phyloP scores from a whole-genome alignment of 1,140 invertebrate genomes.

The Sycophaga agraensis region DNA sequence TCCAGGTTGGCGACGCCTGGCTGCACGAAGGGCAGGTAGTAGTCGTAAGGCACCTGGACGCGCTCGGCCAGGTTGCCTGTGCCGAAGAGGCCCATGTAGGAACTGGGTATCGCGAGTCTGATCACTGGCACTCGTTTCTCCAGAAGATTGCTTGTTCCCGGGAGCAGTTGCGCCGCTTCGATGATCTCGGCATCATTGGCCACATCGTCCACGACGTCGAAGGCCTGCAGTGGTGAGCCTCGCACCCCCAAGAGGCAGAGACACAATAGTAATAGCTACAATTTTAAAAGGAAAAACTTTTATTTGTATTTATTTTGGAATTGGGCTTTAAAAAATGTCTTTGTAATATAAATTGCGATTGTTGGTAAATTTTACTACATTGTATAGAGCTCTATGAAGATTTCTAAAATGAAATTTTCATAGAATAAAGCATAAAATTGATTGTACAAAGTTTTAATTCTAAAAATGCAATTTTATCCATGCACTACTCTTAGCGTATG shows the following conservation, averaged over 20 bases:
- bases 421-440: too few species aligned
- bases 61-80: slow-evolving; percentile 38
- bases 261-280: slow-evolving; percentile 37
- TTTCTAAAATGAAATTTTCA: too few species aligned
- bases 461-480: too few species aligned
- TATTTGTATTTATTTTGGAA: background rate
- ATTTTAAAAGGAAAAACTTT: slow-evolving; percentile 8
- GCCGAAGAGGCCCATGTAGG: slow-evolving; percentile 32
- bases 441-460: too few species aligned
- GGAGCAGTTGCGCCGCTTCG: slow-evolving; percentile 31
- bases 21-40: background rate
- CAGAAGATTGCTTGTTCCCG: slow-evolving; percentile 38
- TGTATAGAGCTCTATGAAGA: too few species aligned
- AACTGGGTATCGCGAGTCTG: slow-evolving; percentile 29
- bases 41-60: slow-evolving; percentile 23
- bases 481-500: too few species aligned
- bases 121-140: slow-evolving; percentile 44
- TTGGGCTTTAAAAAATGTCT: too few species aligned
- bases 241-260: slow-evolving; percentile 30
- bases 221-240: slow-evolving; percentile 18
- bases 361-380: too few species aligned
- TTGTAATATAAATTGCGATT: too few species aligned
- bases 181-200: slow-evolving; percentile 40
- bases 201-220: slow-evolving; percentile 28
- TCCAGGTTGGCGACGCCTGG: slow-evolving; percentile 35